A percentile compares a stretch with the other conserved stretches of the same genome.
phyloP scores from a whole-genome alignment of 2,797 vertebrate genomes.

The Notolepis coatsorum region DNA sequence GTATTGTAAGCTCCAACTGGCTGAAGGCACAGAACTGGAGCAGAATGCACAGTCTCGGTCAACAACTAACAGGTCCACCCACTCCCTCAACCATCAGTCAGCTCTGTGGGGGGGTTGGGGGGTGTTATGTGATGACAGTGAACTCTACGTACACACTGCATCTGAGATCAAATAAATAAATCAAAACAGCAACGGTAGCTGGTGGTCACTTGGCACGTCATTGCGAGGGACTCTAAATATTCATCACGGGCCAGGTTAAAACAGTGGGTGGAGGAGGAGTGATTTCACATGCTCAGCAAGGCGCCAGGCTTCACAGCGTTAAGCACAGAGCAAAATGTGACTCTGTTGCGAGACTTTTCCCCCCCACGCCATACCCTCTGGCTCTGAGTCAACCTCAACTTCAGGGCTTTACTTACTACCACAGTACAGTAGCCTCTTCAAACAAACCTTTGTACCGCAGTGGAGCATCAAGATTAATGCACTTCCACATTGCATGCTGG shows the following conservation, averaged over 20 bases:
- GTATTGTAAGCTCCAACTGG: not conserved
- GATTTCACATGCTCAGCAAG: conserved; percentile 52
- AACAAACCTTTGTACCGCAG: conserved; percentile 78
- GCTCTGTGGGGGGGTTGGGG: conserved; percentile 27
- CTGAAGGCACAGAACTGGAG: conserved; percentile 1
- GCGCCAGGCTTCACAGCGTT: conserved; percentile 38
- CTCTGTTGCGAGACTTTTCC: conserved; percentile 36
- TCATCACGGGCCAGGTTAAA: conserved; percentile 51
- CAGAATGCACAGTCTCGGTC: conserved; percentile 30
- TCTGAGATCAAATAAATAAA: conserved; percentile 57
- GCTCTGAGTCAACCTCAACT: conserved; percentile 68
- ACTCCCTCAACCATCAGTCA: conserved; percentile 34
- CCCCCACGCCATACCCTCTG: conserved; percentile 37
- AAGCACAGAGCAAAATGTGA: conserved; percentile 49
- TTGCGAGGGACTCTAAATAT: conserved; percentile 51
- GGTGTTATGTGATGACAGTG: conserved; percentile 53
- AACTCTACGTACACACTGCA: conserved; percentile 68
- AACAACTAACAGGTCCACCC: conserved; percentile 28
- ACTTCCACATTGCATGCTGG: conserved; percentile 67
- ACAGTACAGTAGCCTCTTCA: conserved; percentile 78
- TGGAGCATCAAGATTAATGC: conserved; percentile 85
- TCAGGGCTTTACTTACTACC: conserved; percentile 76
- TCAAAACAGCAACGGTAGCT: conserved; percentile 55
- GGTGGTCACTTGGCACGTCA: conserved; percentile 36
- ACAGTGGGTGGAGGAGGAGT: conserved; percentile 47